These are phyloP conservation scores for Lepus americanus DNA, from an alignment of 2,113 vertebrate genomes.

Conservation along the genomic window DNA sequence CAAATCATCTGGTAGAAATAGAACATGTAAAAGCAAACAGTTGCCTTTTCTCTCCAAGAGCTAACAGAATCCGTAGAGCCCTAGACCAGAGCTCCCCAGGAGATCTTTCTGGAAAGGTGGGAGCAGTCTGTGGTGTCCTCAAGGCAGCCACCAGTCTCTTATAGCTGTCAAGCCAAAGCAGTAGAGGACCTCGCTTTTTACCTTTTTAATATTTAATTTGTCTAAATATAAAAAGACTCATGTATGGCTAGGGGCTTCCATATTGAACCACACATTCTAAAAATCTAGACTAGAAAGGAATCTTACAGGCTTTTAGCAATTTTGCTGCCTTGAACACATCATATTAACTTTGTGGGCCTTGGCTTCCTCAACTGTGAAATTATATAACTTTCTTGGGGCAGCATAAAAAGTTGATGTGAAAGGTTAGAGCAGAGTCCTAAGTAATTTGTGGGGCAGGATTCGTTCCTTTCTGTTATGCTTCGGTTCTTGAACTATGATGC, in stretches of 20 bases:
- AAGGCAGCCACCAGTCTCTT: neutral
- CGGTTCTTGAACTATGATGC: neutral
- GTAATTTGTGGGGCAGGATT: neutral
- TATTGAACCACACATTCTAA: neutral
- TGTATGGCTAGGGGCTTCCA: neutral
- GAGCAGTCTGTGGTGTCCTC: neutral
- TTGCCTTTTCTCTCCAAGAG: neutral
- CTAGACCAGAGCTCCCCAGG: neutral
- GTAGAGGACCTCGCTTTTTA: neutral
- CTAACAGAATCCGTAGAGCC: neutral
- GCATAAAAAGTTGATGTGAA: neutral
- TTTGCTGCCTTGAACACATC: neutral
- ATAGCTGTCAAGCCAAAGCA: fast-evolving
- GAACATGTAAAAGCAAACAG: neutral
- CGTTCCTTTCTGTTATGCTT: neutral
- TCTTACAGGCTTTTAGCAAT: too few relatives aligned
- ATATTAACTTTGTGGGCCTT: neutral
- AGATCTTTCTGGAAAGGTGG: neutral
- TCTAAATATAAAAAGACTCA: neutral
- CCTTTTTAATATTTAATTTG: neutral
- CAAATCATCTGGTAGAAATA: constrained; percentile 20
- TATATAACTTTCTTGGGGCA: neutral
- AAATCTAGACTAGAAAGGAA: neutral
- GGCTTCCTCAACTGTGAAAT: neutral
- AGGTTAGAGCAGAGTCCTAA: neutral